Evolutionary conservation across 2,797 vertebrate species (phyloP).

Genomic region (Anolis apletophallus): DNA sequence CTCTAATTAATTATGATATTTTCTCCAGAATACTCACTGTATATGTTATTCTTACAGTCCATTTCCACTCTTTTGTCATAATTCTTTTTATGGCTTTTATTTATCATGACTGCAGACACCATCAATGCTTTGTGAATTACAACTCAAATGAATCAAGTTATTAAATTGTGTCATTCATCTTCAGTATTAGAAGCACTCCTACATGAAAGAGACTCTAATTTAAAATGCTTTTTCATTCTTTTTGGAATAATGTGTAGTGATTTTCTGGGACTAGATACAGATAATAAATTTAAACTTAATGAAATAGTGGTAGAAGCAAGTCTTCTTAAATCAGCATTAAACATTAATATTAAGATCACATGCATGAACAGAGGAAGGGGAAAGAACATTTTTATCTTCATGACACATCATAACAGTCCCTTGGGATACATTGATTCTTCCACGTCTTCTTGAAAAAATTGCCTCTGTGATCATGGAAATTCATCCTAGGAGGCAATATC

Average conservation of each 20-base stretch:
- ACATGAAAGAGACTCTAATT: slow-evolving; percentile 26
- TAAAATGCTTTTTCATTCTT: slow-evolving; percentile 19
- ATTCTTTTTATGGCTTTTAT: slow-evolving; percentile 33
- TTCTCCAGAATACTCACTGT: not conserved
- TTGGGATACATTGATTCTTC: not conserved
- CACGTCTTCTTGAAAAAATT: not conserved
- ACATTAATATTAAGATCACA: slow-evolving; percentile 9
- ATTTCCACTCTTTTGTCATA: slow-evolving; percentile 14
- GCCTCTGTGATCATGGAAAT: not conserved
- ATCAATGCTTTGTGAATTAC: slow-evolving; percentile 14
- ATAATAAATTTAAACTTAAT: slow-evolving; percentile 30
- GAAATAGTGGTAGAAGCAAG: slow-evolving; percentile 22
- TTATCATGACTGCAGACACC: slow-evolving; percentile 32
- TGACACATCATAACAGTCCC: not conserved
- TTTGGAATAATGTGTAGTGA: slow-evolving; percentile 27
- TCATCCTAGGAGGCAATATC: not conserved
- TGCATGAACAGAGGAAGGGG: slow-evolving; percentile 20
- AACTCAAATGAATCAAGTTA: slow-evolving; percentile 33
- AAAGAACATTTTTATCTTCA: not conserved
- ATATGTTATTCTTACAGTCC: slow-evolving; percentile 8
- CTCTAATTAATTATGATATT: slow-evolving; percentile 2
- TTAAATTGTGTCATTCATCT: slow-evolving; percentile 42
- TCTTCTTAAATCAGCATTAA: slow-evolving; percentile 19
- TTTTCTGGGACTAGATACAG: slow-evolving; percentile 20
- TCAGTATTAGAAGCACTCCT: slow-evolving; percentile 26